These are phyloP conservation scores for Egretta garzetta DNA, from an alignment of 2,113 vertebrate species.

Conservation along the genomic window DNA sequence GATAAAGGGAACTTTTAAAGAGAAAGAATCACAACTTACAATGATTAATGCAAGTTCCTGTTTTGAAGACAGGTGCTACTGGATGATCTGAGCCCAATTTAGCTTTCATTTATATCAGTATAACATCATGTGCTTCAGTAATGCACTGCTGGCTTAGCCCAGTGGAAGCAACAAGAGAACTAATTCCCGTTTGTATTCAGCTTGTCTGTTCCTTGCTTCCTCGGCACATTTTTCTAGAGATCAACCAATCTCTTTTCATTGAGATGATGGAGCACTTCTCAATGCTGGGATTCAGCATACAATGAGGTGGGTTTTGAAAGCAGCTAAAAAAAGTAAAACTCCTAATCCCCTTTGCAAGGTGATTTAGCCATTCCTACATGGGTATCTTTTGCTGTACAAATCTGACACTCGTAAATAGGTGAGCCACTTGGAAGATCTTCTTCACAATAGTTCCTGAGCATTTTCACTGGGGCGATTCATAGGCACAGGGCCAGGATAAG, in stretches of 20 bases:
- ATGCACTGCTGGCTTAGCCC: neutral
- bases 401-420: neutral
- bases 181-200: neutral
- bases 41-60: neutral
- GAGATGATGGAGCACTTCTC: neutral
- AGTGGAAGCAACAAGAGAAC: neutral
- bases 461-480: neutral
- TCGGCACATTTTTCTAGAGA: neutral
- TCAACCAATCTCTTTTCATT: neutral
- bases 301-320: neutral
- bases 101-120: neutral
- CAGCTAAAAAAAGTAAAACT: neutral
- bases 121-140: neutral
- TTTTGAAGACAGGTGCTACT: neutral
- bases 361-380: neutral
- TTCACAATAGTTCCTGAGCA: neutral
- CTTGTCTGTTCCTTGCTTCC: neutral
- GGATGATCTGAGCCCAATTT: neutral
- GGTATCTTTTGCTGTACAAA: neutral
- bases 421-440: neutral
- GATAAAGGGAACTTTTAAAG: neutral
- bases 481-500: neutral
- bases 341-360: neutral
- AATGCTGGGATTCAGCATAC: neutral
- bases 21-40: neutral